Evolutionary conservation across 1,140 invertebrate genomes (phyloP).

Genomic region (Conopomorpha cramerella): DNA sequence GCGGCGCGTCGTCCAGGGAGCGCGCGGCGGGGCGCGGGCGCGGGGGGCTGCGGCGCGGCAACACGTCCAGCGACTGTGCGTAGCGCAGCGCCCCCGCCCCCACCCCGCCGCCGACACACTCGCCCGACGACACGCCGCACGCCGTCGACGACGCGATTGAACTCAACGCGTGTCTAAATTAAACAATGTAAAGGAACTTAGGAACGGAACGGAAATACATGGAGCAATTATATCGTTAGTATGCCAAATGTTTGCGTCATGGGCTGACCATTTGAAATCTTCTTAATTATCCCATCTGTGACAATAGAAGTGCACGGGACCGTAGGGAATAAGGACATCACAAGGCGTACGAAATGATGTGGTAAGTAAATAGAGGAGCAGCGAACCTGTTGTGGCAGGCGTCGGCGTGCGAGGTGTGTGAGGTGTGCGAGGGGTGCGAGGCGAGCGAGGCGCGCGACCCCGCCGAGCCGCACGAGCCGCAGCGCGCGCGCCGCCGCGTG

Average conservation of each 20-base stretch:
- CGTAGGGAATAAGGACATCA: too few species aligned
- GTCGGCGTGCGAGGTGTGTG: conserved; percentile 6
- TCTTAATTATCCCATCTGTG: too few species aligned
- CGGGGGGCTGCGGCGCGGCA: conserved; percentile 19
- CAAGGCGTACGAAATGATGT: too few species aligned
- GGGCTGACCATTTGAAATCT: too few species aligned
- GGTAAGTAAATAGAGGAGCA: too few species aligned
- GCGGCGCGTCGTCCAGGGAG: conserved; percentile 39
- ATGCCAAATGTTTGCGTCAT: too few species aligned
- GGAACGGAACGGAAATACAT: too few species aligned
- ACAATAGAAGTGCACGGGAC: too few species aligned
- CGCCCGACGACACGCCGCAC: conserved; percentile 9
- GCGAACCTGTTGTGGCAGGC: conserved; percentile 4
- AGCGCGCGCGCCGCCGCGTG: conserved; percentile 14
- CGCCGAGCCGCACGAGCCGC: conserved; percentile 16
- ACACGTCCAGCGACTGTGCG: conserved; percentile 42
- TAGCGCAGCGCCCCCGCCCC: conserved; percentile 13
- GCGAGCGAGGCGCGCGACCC: conserved; percentile 15
- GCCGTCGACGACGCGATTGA: conserved; percentile 52
- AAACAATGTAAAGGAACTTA: too few species aligned
- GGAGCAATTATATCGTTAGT: too few species aligned
- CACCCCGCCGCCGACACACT: neutral
- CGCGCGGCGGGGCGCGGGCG: conserved; percentile 34
- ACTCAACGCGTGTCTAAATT: conserved; percentile 42
- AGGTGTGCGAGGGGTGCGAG: conserved; percentile 8